Base-by-base conservation (phyloP, 2,888 invertebrate genomes). In the Xanthorhoe designata region DNA sequence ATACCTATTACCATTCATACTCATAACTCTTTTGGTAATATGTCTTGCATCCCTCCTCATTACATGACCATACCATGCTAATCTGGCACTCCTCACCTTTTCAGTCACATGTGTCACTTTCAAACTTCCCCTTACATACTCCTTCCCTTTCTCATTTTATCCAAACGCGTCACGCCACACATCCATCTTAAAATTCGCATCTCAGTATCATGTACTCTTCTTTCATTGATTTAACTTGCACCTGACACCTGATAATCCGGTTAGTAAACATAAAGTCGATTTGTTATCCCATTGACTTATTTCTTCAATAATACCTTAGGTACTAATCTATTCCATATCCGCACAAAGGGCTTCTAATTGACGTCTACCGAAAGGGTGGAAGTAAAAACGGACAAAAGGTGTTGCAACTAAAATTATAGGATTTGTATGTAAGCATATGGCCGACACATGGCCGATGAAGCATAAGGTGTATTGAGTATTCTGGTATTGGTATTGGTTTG, bases 341-440 rank as follows among this genome's bases (percentile, higher is more conserved):
- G 24, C 74, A 85, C 84, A 85, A 86, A 47, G 81, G 70, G 71
- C 19, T 32, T 61, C 81, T 87, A 88, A 90, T 89, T 88, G 88
- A 85, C 82, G 75, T 76, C 74, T 81, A 54, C 84, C 78, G 79
- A 88, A 89, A 87, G 88, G 89, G 88, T 88, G 74, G 72, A 77
- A 60, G 68, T 75, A 87, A 87, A 87, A 77, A 79, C 64, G 58
- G 63, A 88, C 86, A 88, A 89, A 88, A 85, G 86, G 83, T 82
- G 83, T 79, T 85, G 78, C 82, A 81, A 78, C 81, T 82, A 81
- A 80, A 87, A 87, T 87, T 87, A 84, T 82, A 80, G 81, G 84
- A 85, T 86, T 86, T 83, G 82, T 85, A 84, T 85, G 83, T 81
- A 82, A 84, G 75, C 90, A 90, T 90, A 83, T 90, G 90, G 79